Evolutionary conservation across 2,888 invertebrate genomes (phyloP), one percentile per base, ranked within the genome.

Genomic region (Polydrusus tereticollis): DNA sequence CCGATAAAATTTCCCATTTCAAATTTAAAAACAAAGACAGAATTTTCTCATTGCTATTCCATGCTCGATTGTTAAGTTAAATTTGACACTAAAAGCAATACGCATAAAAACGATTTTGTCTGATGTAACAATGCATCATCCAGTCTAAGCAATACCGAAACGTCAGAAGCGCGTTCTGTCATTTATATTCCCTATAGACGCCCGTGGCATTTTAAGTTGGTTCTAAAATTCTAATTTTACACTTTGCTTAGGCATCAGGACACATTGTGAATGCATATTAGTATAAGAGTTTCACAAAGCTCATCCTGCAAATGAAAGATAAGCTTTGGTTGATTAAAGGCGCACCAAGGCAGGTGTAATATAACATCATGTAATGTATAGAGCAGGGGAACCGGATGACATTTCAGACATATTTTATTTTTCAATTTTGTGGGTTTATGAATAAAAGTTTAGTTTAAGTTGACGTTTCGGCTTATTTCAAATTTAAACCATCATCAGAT

Each of bases 211-310:
- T n/a, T 38, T 36, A 38, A 38, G 23, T 10, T 41, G 41, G n/a
- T 2, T 23, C 23, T 23, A 59, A 41, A 59, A 59, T 59, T 59
- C 59, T 59, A 59, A 59, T 59, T 59, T 59, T 59, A 41, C 59
- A 21, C 14, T 59, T 41, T 59, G 10, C 43, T 41, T 41, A 59
- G 18, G 21, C 33, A 36, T 18, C 18, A 10, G 57, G 26, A 57
- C 26, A 57, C 33, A 57, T 23, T 29, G 26, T 14, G 10, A 33
- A 18, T 57, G 29, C 18, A 14, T 36, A 33, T 29, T 36, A 33
- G 57, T 18, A 33, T 12, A 20, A 21, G 3, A 10, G 47, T 21
- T 47, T 21, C 21, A 12, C 21, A 12, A 20, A 47, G 16, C 33
- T 55, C 29, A 29, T 29, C 33, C 18, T 47, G 47, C 21, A 47